A percentile compares a stretch with the other conserved stretches of the same genome.
Evolutionary conservation across 2,797 vertebrate species (phyloP).

Genomic region (Platyrinchus mystaceus): DNA sequence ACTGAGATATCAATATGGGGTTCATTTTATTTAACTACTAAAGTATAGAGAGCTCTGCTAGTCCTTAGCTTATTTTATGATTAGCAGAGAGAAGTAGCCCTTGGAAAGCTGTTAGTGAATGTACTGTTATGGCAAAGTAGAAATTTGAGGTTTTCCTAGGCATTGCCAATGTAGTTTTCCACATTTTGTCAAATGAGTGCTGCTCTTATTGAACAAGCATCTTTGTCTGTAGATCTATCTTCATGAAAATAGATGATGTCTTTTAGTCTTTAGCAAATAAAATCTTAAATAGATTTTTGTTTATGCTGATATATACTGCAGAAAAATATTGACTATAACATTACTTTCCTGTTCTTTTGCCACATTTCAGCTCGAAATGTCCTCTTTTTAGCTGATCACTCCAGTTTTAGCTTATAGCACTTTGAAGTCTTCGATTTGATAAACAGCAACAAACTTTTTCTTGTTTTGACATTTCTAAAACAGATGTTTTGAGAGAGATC

Average conservation of each 20-base stretch:
- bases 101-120: background rate
- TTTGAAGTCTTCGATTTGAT: background rate
- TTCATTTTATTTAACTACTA: background rate
- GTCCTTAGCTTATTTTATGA: background rate
- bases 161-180: background rate
- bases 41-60: background rate
- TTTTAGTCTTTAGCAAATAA: background rate
- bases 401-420: background rate
- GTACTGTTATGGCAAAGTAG: background rate
- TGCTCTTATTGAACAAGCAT: background rate
- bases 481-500: background rate
- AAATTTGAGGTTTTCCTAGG: background rate
- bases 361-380: background rate
- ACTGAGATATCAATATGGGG: background rate
- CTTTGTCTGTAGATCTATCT: background rate
- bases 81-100: background rate
- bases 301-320: background rate
- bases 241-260: background rate
- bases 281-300: slow-evolving; percentile 7
- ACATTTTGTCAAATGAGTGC: background rate
- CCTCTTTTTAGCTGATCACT: background rate
- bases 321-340: background rate
- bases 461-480: background rate
- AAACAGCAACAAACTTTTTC: background rate
- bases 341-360: background rate